These are phyloP conservation scores for Vireo altiloquus DNA, from an alignment of 2,113 vertebrate genomes.

Conservation along the genomic window DNA sequence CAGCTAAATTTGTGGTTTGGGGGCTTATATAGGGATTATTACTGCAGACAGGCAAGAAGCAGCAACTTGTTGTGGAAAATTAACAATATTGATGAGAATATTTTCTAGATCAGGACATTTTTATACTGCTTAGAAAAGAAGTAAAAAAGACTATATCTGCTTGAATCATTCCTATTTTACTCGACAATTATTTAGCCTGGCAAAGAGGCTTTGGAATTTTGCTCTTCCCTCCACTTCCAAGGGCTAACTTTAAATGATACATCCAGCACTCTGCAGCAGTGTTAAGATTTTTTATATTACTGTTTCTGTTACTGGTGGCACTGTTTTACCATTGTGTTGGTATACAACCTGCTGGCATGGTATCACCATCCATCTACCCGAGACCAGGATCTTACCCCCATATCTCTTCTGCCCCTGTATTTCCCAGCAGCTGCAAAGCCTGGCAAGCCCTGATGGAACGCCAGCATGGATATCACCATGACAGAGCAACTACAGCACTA, in stretches of 20 bases:
- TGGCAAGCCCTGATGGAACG: not conserved
- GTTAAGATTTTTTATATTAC: not conserved
- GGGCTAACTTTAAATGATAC: not conserved
- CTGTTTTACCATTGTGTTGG: not conserved
- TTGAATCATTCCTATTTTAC: not conserved
- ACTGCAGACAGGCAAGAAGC: not conserved
- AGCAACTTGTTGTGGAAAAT: not conserved
- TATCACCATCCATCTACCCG: not conserved
- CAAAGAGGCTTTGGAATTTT: not conserved
- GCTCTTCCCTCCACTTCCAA: not conserved
- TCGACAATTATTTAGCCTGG: not conserved
- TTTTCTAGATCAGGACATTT: not conserved
- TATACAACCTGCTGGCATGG: not conserved
- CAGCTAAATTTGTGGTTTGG: not conserved
- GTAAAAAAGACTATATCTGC: not conserved
- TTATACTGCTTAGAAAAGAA: not conserved
- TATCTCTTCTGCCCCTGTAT: not conserved
- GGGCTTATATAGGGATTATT: not conserved
- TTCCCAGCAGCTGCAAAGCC: not conserved
- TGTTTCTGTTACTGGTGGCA: not conserved
- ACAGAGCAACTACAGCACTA: not conserved
- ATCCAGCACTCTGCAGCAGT: not conserved
- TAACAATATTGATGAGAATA: not conserved
- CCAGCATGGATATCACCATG: fast-evolving
- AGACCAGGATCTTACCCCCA: not conserved